Base-by-base conservation (phyloP, 2,113 vertebrate genomes). In the Apteryx mantelli region DNA sequence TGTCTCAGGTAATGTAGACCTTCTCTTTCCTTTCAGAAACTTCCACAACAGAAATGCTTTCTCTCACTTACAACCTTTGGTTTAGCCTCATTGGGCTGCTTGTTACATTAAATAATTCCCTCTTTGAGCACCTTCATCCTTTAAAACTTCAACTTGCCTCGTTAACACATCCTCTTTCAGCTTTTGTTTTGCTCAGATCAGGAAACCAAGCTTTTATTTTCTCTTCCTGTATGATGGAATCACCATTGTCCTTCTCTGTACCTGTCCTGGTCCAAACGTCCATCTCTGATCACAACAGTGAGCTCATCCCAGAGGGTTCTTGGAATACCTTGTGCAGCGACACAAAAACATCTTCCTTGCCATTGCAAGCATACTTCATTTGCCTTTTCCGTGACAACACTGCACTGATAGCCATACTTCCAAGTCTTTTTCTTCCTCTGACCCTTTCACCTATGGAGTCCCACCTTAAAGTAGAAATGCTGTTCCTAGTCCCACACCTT, bases 211-310 rank as follows among this genome's bases (percentile, higher is more conserved):
- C 11, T 16, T 44, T 18, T 70, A 18, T 56, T 34, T 53, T 40
- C 36, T 30, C 4, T 7, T 73, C 40, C 46, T n/a, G 22, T 5
- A 2, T 50, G 2, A 7, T 5, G 3, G 1, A 12, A 48, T 20
- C 46, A 36, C 36, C 4, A 13, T 26, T 13, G n/a, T 69, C 61
- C 42, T 53, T 34, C 63, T 13, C 11, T 22, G 11, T 12, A 10
- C 22, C 26, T 22, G 36, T 48, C 10, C 13, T 16, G 20, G 12
- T 66, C 58, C 79, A 53, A 83, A 42, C 32, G 7, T 4, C 4
- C 20, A 5, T 7, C 24, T 53, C 77, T 21, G 40, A 16, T 38
- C 58, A 28, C 18, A 18, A 36, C 36, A 3, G 12, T 4, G 30
- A 50, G 42, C 21, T 52, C 38, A 34, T 48, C 46, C 66, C 30